Evolutionary conservation across 2,113 vertebrate species (phyloP).

Genomic region (Oryzias woworae): DNA sequence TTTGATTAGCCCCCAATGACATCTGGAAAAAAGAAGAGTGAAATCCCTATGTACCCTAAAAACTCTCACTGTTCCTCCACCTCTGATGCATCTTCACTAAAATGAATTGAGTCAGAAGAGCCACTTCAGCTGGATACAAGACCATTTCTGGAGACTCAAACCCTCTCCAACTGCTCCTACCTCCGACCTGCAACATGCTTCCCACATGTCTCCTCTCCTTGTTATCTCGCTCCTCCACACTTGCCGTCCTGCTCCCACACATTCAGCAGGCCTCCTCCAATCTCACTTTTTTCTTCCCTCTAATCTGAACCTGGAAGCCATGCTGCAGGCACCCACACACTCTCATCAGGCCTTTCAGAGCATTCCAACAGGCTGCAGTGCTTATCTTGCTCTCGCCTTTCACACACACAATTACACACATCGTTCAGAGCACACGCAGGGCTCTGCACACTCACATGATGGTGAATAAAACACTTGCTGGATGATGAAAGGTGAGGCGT

Average conservation of each 20-base stretch:
- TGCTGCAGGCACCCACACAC: constrained; percentile 62
- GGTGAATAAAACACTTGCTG: constrained; percentile 26
- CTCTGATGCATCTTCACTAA: background rate
- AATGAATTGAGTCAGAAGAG: background rate
- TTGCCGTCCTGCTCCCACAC: constrained; percentile 47
- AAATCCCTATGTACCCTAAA: too few relatives aligned
- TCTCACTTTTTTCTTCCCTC: constrained; percentile 15
- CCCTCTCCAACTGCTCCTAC: background rate
- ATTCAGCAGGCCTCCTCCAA: constrained; percentile 45
- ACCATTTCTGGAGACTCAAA: background rate
- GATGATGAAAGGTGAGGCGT: constrained; percentile 34
- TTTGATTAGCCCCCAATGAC: too few relatives aligned
- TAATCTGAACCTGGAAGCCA: constrained; percentile 65
- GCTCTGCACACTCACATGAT: constrained; percentile 7
- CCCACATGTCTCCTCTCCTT: constrained; percentile 41
- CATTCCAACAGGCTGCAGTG: constrained; percentile 55
- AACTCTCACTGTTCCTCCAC: background rate
- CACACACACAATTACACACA: constrained; percentile 4
- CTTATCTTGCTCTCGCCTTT: constrained; percentile 39
- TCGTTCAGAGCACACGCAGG: background rate
- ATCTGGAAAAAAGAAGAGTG: too few relatives aligned
- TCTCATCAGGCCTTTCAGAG: constrained; percentile 52
- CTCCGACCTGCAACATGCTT: constrained; percentile 26
- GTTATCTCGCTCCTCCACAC: constrained; percentile 57
- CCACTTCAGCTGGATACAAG: background rate